Evolutionary conservation across 2,797 vertebrate genomes (phyloP).

Genomic region (Triplophysa yarkandensis): DNA sequence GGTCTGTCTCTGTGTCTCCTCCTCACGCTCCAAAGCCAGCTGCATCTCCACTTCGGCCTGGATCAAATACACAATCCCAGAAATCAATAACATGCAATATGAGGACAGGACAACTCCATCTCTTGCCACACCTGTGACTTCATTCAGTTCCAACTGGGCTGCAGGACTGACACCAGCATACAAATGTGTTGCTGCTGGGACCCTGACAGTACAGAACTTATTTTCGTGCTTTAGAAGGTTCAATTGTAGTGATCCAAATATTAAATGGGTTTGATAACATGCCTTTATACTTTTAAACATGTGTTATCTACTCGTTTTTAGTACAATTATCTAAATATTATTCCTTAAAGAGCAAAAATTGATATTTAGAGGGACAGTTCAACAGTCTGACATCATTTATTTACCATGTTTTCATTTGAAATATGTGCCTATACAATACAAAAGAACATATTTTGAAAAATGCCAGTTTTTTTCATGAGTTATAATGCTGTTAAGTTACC

Average conservation of each 20-base stretch:
- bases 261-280: not conserved
- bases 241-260: conserved; percentile 1
- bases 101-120: conserved; percentile 4
- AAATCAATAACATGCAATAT: conserved; percentile 35
- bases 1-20: conserved; percentile 83
- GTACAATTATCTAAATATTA: not conserved
- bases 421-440: too few relatives aligned
- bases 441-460: too few relatives aligned
- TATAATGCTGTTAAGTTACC: too few relatives aligned
- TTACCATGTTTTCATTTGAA: too few relatives aligned
- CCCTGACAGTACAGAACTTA: conserved; percentile 1
- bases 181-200: conserved; percentile 19
- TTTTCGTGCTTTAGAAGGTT: conserved; percentile 2
- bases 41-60: conserved; percentile 91
- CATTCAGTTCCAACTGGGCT: conserved; percentile 12
- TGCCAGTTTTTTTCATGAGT: too few relatives aligned
- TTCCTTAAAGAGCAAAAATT: not conserved
- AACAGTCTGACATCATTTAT: too few relatives aligned
- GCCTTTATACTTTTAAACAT: not conserved
- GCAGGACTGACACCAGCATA: conserved; percentile 18
- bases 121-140: conserved; percentile 33
- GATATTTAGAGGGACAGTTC: not conserved
- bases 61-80: conserved; percentile 48
- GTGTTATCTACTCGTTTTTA: not conserved
- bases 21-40: conserved; percentile 86